phyloP scores from a whole-genome alignment of 2,113 vertebrate species.

The Halcyon malimbica region DNA sequence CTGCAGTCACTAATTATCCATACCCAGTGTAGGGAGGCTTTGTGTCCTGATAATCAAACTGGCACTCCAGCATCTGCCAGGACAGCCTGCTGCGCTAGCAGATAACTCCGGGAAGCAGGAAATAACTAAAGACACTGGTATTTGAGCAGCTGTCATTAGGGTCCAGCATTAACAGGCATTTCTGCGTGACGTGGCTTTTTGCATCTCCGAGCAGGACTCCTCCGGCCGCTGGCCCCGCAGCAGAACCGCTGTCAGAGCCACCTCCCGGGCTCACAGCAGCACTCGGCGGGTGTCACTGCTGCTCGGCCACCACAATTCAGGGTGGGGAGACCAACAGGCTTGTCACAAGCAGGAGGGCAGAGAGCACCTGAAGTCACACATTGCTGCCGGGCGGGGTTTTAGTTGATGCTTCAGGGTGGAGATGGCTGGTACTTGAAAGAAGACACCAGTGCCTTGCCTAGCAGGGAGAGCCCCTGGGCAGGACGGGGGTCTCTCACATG shows the following conservation, averaged over 20 bases:
- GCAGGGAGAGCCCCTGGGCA: not conserved
- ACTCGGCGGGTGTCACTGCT: no score
- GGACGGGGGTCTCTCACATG: not conserved
- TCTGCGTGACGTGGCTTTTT: not conserved
- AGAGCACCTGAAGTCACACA: not conserved
- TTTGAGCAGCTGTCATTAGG: not conserved
- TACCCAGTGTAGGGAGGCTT: not conserved
- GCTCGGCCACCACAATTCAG: fast-evolving
- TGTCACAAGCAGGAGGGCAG: not conserved
- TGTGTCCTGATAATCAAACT: not conserved
- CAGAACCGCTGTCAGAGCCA: not conserved
- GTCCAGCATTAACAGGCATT: not conserved
- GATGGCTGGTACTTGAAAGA: not conserved
- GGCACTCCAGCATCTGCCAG: not conserved
- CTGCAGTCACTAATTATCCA: not conserved
- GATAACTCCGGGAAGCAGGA: not conserved
- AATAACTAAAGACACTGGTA: not conserved
- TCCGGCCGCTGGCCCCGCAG: fast-evolving
- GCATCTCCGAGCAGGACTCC: not conserved
- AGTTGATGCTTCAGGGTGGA: not conserved
- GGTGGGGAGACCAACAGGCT: not conserved
- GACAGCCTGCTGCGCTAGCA: not conserved
- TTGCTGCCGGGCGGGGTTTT: not conserved
- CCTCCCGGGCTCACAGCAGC: not conserved
- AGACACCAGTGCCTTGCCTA: fast-evolving